phyloP scores from a whole-genome alignment of 2,888 invertebrate species.

The Lasioglossum lativentre region DNA sequence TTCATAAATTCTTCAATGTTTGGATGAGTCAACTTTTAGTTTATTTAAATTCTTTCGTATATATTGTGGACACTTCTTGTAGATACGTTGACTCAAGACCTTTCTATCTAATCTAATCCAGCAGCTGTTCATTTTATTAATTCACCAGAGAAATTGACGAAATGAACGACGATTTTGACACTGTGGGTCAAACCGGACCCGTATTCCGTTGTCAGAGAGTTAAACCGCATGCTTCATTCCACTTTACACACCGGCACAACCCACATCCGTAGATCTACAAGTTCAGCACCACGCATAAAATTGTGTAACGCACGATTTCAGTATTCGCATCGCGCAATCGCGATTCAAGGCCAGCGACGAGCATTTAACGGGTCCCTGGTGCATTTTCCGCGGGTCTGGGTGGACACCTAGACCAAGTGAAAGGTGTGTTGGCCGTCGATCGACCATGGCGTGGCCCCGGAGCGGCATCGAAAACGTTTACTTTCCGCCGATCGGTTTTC shows the following conservation, averaged over 20 bases:
- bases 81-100: too few species aligned
- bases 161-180: background rate
- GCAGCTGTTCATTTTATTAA: background rate
- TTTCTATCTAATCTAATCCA: too few species aligned
- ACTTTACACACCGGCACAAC: background rate
- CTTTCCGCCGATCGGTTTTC: constrained; percentile 24
- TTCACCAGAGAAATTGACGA: background rate
- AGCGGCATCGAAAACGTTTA: constrained; percentile 24
- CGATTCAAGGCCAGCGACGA: constrained; percentile 1
- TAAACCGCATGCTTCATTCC: background rate
- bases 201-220: background rate
- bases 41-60: background rate
- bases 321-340: background rate
- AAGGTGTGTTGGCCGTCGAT: background rate
- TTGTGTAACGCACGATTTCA: background rate
- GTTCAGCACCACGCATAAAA: background rate
- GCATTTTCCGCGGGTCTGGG: background rate
- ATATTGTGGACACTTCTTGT: too few species aligned
- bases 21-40: background rate
- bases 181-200: background rate
- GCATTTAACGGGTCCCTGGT: background rate
- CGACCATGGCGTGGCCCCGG: background rate
- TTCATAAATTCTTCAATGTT: background rate
- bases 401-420: constrained; percentile 6
- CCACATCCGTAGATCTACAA: background rate